Conservation (phyloP, 2,797 vertebrate species). For the Chelmon rostratus region DNA sequence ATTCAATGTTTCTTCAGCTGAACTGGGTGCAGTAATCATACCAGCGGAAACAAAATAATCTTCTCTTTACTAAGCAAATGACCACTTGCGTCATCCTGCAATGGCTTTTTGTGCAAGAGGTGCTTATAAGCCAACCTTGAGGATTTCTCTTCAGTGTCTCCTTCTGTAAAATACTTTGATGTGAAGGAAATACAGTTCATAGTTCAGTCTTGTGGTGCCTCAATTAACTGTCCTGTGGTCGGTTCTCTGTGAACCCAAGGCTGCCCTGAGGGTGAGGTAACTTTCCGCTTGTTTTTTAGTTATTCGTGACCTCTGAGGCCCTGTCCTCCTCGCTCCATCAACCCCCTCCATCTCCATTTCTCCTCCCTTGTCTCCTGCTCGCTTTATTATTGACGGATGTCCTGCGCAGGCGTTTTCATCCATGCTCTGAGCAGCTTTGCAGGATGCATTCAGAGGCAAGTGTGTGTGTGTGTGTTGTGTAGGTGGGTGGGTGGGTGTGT, state of each 20-base stretch:
- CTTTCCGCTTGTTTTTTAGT: constrained; percentile 84
- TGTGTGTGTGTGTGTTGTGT: constrained; percentile 30
- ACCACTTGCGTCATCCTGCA: neutral
- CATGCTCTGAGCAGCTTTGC: constrained; percentile 77
- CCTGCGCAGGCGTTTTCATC: constrained; percentile 83
- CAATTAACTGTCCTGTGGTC: constrained; percentile 32
- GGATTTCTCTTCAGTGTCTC: constrained; percentile 19
- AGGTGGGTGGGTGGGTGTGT: constrained; percentile 41
- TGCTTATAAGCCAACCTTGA: constrained; percentile 6
- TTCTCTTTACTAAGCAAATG: neutral
- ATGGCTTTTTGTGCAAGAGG: neutral
- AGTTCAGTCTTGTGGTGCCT: constrained; percentile 46
- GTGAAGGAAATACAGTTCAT: constrained; percentile 63
- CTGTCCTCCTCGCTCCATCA: constrained; percentile 18
- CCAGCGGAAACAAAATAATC: neutral
- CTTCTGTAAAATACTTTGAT: constrained; percentile 64
- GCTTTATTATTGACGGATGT: constrained; percentile 88
- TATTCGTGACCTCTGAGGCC: constrained; percentile 66
- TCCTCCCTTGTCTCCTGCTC: constrained; percentile 66
- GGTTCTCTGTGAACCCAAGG: constrained; percentile 43
- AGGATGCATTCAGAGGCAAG: constrained; percentile 79
- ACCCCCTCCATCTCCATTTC: constrained; percentile 38
- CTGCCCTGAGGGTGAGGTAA: constrained; percentile 69
- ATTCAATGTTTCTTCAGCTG: neutral
- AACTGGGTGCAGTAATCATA: neutral